phyloP scores from a whole-genome alignment of 2,797 vertebrate species.

The Macroramphosus scolopax region DNA sequence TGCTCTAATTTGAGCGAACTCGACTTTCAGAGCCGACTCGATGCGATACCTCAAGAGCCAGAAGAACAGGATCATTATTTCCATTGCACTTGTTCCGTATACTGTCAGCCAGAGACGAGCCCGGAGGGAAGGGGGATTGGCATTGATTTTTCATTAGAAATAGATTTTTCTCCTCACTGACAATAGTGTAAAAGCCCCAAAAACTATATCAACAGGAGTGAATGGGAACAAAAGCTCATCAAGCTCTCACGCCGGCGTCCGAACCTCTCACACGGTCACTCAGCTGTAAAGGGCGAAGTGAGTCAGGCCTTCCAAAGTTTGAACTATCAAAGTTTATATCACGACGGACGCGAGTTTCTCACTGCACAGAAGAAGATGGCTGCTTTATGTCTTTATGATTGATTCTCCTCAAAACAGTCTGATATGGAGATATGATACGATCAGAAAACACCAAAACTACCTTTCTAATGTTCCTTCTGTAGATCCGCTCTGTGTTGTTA shows the following conservation, averaged over 20 bases:
- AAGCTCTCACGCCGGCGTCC: slow-evolving; percentile 33
- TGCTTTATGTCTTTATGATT: no score
- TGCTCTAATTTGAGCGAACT: slow-evolving; percentile 68
- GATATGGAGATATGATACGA: no score
- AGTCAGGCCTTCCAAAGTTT: slow-evolving; percentile 13
- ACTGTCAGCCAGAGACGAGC: slow-evolving; percentile 62
- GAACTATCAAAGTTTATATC: slow-evolving; percentile 9
- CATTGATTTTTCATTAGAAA: slow-evolving; percentile 77
- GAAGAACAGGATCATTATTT: slow-evolving; percentile 72
- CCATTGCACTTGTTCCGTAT: slow-evolving; percentile 70
- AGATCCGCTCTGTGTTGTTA: no score
- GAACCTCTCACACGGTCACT: slow-evolving; percentile 33
- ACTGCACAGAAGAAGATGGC: no score
- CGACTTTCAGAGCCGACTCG: slow-evolving; percentile 62
- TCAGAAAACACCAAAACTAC: no score
- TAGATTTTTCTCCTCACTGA: slow-evolving; percentile 72
- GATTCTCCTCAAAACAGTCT: no score
- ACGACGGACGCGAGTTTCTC: no score
- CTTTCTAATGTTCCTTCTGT: no score
- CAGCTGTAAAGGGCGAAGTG: slow-evolving; percentile 10
- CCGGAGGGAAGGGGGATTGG: slow-evolving; percentile 66
- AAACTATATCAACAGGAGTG: slow-evolving; percentile 61
- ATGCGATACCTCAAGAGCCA: slow-evolving; percentile 61
- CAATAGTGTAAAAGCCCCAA: slow-evolving; percentile 61
- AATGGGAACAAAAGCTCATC: slow-evolving; percentile 58